These are phyloP conservation scores for Cavia porcellus DNA, from an alignment of 2,113 vertebrate species.

Conservation along the genomic window DNA sequence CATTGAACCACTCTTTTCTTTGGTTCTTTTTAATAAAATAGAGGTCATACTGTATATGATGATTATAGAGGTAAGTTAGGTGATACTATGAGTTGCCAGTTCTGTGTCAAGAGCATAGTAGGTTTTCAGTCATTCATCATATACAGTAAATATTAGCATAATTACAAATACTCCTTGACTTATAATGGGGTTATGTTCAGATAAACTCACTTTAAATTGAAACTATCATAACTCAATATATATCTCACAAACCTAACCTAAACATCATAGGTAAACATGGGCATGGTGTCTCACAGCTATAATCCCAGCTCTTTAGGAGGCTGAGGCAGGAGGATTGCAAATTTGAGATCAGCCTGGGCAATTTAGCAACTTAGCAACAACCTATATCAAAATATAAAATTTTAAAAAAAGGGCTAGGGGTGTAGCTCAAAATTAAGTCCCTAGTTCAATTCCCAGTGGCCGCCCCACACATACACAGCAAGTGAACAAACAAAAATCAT, in stretches of 20 bases:
- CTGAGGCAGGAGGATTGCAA: neutral
- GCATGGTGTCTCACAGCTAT: neutral
- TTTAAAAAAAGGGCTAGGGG: neutral
- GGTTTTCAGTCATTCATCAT: conserved; percentile 43
- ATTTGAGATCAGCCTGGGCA: neutral
- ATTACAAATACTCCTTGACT: neutral
- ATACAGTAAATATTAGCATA: neutral
- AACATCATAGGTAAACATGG: neutral
- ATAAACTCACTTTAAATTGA: neutral
- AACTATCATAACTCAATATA: neutral
- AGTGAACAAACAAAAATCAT: neutral
- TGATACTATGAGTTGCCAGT: neutral
- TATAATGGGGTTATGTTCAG: neutral
- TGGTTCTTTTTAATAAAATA: conserved; percentile 33
- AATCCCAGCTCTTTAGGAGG: neutral
- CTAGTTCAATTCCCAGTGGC: neutral
- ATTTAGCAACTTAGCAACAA: neutral
- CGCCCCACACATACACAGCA: neutral
- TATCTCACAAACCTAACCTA: neutral
- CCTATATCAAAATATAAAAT: neutral
- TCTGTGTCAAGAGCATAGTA: neutral
- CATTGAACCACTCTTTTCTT: neutral
- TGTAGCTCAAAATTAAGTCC: neutral
- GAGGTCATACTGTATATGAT: neutral
- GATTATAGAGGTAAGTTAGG: neutral